A percentile compares a stretch with the other conserved stretches of the same genome.
Evolutionary conservation across 1,140 invertebrate genomes (phyloP).

Genomic region (Leptoteleia sp.): DNA sequence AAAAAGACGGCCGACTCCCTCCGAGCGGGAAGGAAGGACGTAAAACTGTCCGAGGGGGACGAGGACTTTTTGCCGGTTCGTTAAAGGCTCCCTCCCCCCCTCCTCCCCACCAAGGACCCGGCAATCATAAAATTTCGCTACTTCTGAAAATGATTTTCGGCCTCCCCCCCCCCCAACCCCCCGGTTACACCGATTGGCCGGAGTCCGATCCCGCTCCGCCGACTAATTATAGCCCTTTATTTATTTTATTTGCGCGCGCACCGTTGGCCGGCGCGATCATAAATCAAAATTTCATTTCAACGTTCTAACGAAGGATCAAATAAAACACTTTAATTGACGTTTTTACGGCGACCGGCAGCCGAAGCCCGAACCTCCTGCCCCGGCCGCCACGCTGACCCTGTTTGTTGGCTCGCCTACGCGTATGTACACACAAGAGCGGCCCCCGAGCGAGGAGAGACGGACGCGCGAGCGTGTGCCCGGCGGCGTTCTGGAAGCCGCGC

Average conservation of each 20-base stretch:
- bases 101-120: background rate
- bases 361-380: slow-evolving; percentile 77
- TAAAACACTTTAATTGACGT: slow-evolving; percentile 83
- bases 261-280: slow-evolving; percentile 68
- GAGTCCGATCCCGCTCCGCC: slow-evolving; percentile 45
- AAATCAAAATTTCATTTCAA: slow-evolving; percentile 83
- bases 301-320: slow-evolving; percentile 83
- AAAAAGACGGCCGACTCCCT: slow-evolving; percentile 17
- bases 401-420: slow-evolving; percentile 64
- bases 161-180: too few relatives aligned
- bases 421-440: slow-evolving; percentile 46
- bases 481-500: slow-evolving; percentile 18
- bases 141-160: slow-evolving; percentile 63
- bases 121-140: slow-evolving; percentile 62
- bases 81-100: too few relatives aligned
- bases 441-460: slow-evolving; percentile 10
- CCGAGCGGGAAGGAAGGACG: slow-evolving; percentile 26
- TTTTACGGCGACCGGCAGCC: slow-evolving; percentile 81
- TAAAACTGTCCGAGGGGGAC: slow-evolving; percentile 35
- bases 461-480: slow-evolving; percentile 17
- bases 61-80: slow-evolving; percentile 53
- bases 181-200: too few relatives aligned
- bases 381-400: slow-evolving; percentile 75
- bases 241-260: slow-evolving; percentile 79
- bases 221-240: slow-evolving; percentile 81